Evolutionary conservation across 2,113 vertebrate genomes (phyloP), one percentile per base, ranked within the genome.

Genomic region (Spea multiplicata): DNA sequence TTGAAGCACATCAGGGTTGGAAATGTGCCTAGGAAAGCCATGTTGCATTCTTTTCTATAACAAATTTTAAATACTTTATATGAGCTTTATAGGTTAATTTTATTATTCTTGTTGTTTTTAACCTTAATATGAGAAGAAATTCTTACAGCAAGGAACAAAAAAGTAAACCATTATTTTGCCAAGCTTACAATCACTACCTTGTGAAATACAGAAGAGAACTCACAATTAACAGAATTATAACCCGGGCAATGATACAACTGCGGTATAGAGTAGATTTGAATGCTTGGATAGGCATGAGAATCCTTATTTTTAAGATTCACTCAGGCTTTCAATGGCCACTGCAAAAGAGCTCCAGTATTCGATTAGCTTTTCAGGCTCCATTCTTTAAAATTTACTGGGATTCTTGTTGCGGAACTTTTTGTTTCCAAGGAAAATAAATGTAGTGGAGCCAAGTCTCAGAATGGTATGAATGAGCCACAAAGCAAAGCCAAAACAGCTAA

Each of bases 401-500:
- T 79, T 79, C 76, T 72, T 79, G 61, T 61, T 73, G 61, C 76
- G 66, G 47, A 66, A 66, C 44, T 53, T 72, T 61, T 66, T 66
- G 76, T 79, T 79, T 79, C 76, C 69, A 79, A 79, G 69, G 76
- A 73, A 79, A 79, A 79, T 72, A 73, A 73, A 79, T 45, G 69
- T 59, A 57, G 46, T 30, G 61, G 69, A 66, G 76, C 70, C 69
- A 79, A 66, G 30, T 44, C 61, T 66, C 44, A 12, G 12, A 48
- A 49, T 76, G 44, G 45, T 61, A 64, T 79, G 76, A 79, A 79
- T 73, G 61, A 10, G 49, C 48, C 70, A 66, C 70, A 53, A 79
- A 55, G 30, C 48, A 45, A 78, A 59, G 13, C 48, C 55, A 52
- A 48, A 72, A 76, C 52, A 67, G 47, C 66, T 55, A 53, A 67